These are phyloP conservation scores for Allolobophora icterica DNA, from an alignment of 2,888 invertebrate species.

Conservation along the genomic window DNA sequence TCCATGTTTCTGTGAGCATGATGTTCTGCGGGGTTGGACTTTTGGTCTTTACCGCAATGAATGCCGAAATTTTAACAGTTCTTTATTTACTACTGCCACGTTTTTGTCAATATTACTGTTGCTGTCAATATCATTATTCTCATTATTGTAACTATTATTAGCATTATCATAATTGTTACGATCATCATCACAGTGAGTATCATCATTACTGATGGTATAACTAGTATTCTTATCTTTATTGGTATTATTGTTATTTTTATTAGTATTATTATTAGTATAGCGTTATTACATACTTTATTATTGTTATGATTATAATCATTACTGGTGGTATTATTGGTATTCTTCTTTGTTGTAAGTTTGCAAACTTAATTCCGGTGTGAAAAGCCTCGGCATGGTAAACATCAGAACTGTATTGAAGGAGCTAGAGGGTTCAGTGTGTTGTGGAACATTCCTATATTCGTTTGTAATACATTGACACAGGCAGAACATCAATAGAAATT, in stretches of 20 bases:
- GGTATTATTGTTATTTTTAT: background rate
- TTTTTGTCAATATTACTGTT: background rate
- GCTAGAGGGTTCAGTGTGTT: background rate
- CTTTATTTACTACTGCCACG: no score
- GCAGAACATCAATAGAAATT: background rate
- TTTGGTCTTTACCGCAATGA: background rate
- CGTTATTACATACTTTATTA: background rate
- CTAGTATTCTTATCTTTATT: background rate
- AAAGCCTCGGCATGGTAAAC: background rate
- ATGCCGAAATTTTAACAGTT: background rate
- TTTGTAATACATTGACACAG: background rate
- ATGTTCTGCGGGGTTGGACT: background rate
- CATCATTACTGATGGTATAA: slow-evolving; percentile 1
- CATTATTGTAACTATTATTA: background rate
- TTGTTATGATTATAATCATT: background rate
- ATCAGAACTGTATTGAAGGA: background rate
- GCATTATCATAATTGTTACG: background rate
- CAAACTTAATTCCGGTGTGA: background rate
- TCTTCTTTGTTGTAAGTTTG: background rate
- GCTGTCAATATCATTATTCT: no score
- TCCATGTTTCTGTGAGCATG: background rate
- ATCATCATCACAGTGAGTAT: background rate
- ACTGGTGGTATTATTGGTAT: background rate
- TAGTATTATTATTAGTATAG: background rate
- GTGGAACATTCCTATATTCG: background rate